phyloP scores from a whole-genome alignment of 2,888 invertebrate species.

The Ennomos quercinarius region DNA sequence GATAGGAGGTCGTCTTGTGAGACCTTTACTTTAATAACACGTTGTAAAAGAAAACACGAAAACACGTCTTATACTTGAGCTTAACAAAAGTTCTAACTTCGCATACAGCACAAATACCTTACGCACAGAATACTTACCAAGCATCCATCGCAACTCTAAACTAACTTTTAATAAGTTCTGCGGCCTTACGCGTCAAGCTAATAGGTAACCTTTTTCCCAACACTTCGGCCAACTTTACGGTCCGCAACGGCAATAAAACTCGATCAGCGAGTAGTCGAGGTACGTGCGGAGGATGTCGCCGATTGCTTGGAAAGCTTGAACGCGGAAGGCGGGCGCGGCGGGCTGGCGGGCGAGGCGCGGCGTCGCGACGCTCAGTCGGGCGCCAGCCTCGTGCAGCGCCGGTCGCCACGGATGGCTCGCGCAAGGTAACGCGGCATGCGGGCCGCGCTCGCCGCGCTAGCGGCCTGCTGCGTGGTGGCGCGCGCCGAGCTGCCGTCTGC shows the following conservation, averaged over 20 bases:
- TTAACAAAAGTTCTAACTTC: conserved; percentile 25
- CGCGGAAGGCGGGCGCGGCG: conserved; percentile 33
- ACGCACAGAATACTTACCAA: not conserved
- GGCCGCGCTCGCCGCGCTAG: conserved; percentile 80
- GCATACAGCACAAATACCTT: conserved; percentile 28
- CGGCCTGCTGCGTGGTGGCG: conserved; percentile 77
- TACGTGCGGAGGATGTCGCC: conserved; percentile 43
- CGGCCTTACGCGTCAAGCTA: conserved; percentile 48
- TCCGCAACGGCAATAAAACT: conserved; percentile 71
- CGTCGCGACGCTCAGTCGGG: conserved; percentile 78
- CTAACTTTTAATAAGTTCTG: conserved; percentile 62
- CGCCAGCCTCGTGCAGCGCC: conserved; percentile 81
- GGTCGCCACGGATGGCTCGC: conserved; percentile 70
- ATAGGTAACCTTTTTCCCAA: conserved; percentile 61
- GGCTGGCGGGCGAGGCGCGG: conserved; percentile 46
- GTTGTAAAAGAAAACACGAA: conserved; percentile 20
- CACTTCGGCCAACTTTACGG: conserved; percentile 60
- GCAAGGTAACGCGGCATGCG: conserved; percentile 79
- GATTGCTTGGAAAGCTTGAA: conserved; percentile 47
- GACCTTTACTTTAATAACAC: conserved; percentile 30
- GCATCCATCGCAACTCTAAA: conserved; percentile 40
- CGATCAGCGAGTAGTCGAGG: conserved; percentile 53
- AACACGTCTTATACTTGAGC: conserved; percentile 20
- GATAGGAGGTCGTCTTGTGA: conserved; percentile 23
- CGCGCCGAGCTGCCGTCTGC: conserved; percentile 73